Evolutionary conservation across 1,140 invertebrate genomes (phyloP).

Genomic region (Euborellia annulipes): DNA sequence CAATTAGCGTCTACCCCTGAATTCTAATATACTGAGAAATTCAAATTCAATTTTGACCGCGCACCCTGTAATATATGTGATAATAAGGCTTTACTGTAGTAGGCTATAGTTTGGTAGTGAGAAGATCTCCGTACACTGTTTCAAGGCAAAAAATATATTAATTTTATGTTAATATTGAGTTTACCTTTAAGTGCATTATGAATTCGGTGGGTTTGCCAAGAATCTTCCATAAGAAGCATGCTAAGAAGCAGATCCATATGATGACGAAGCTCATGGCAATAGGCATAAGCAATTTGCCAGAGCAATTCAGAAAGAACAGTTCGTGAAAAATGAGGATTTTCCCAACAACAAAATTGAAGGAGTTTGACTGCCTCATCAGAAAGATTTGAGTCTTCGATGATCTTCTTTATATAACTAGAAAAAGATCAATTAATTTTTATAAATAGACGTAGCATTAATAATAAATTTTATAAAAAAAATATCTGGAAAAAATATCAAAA

Average conservation of each 20-base stretch:
- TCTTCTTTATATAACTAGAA: slow-evolving; percentile 79
- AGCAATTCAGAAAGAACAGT: slow-evolving; percentile 75
- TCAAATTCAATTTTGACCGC: too few relatives aligned
- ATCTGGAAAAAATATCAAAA: too few relatives aligned
- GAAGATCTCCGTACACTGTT: too few relatives aligned
- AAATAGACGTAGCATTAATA: too few relatives aligned
- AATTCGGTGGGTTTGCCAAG: slow-evolving; percentile 87
- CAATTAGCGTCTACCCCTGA: too few relatives aligned
- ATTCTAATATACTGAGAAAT: too few relatives aligned
- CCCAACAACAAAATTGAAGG: slow-evolving; percentile 88
- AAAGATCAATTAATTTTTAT: too few relatives aligned
- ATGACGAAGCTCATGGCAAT: slow-evolving; percentile 83
- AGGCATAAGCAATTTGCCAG: slow-evolving; percentile 88
- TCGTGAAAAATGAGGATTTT: slow-evolving; percentile 84
- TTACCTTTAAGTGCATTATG: slow-evolving; percentile 77
- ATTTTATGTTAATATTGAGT: not conserved
- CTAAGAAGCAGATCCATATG: slow-evolving; percentile 79
- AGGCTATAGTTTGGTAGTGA: too few relatives aligned
- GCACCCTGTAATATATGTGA: too few relatives aligned
- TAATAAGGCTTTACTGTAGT: too few relatives aligned
- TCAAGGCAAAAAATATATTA: slow-evolving; percentile 1
- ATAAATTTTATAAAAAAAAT: too few relatives aligned
- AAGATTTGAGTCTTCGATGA: slow-evolving; percentile 84
- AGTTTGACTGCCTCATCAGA: slow-evolving; percentile 81
- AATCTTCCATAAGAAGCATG: slow-evolving; percentile 81